Percentiles rank a stretch among this genome's conserved stretches.
Evolutionary conservation across 1,140 invertebrate species (phyloP).

Genomic region (Triops cancriformis): DNA sequence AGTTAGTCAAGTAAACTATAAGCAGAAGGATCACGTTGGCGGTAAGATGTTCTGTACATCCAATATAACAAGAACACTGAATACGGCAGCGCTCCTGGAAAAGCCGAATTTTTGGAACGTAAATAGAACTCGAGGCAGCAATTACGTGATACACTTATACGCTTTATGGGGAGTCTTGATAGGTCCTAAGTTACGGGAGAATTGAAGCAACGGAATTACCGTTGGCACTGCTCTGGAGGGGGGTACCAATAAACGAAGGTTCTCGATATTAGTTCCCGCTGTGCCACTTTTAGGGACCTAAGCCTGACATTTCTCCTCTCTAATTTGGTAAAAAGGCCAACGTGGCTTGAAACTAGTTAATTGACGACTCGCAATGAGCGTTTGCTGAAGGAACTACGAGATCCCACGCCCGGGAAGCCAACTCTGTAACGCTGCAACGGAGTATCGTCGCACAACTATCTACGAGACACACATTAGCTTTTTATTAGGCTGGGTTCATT

Average conservation of each 20-base stretch:
- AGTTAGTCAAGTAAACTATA: no score
- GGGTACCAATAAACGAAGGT: background rate
- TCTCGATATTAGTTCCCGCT: background rate
- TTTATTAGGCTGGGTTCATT: background rate
- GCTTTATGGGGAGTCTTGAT: background rate
- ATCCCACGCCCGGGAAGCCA: background rate
- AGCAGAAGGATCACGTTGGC: no score
- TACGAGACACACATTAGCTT: background rate
- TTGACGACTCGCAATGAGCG: background rate
- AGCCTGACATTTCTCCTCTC: background rate
- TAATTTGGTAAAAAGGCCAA: slow-evolving; percentile 6
- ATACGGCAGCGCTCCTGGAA: no score
- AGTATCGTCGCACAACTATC: background rate
- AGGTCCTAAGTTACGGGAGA: background rate
- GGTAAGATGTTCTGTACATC: no score
- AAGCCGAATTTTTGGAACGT: no score
- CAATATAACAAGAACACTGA: no score
- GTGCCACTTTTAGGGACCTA: background rate
- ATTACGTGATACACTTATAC: background rate
- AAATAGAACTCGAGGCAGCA: background rate
- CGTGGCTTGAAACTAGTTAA: background rate
- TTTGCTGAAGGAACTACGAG: background rate
- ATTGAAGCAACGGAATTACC: background rate
- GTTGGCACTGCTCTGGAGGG: background rate
- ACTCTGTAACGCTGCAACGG: background rate